Base-by-base conservation (phyloP, 2,888 invertebrate genomes). In the Rotaria macrura region DNA sequence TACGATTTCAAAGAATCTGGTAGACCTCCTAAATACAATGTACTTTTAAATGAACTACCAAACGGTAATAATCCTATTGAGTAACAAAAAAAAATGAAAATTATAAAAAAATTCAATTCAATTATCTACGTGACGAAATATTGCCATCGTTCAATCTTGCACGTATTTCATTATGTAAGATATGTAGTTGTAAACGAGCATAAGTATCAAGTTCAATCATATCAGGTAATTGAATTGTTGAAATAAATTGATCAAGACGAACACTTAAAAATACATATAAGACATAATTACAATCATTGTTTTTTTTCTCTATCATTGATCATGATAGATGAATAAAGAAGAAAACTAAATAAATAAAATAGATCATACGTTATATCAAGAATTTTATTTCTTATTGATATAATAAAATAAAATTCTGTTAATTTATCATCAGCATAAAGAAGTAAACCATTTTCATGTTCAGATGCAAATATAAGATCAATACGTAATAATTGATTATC, bases 371-470 rank as follows among this genome's bases (percentile, higher is more conserved):
- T 79, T 40, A 79, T 43, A 43, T 79, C 79, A 79, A 79, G 40
- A 79, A 43, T 40, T 43, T n/a, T 43, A 79, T 43, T 79, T 79
- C 79, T 40, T 43, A 79, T 43, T n/a, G 79, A 40, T n/a, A 79
- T 79, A 40, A 79, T 79, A 43, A 79, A 79, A n/a, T 43, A 79
- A 79, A 43, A 43, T 79, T 79, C 79, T 25, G 79, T 43, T 43
- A 79, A 43, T 79, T 79, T 79, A 79, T 79, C 79, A 79, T 43
- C 79, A 79, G 79, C 9, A 79, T 79, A 79, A 25, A 79, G 43
- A 14, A 79, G 25, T 43, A 79, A n/a, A 79, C 79, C 79, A 79
- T 79, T 43, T 25, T 79, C 43, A 79, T 43, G 79, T 43, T 79
- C 43, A 23, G 79, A 79, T 43, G 40, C 79, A n/a, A 79, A 79